Percentiles rank a stretch among this genome's conserved stretches.
phyloP scores from a whole-genome alignment of 2,888 invertebrate genomes.

The Cosmia trapezina region DNA sequence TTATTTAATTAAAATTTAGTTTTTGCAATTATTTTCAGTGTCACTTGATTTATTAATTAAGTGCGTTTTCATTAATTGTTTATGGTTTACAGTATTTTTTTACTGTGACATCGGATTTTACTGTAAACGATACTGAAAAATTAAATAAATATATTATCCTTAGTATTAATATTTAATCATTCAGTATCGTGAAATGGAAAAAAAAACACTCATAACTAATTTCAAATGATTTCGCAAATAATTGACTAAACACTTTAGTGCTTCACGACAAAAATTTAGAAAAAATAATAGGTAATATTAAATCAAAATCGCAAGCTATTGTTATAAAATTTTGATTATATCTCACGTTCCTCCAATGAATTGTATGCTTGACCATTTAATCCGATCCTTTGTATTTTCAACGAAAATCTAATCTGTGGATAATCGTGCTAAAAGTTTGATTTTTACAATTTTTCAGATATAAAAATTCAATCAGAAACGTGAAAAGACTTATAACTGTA shows the following conservation, averaged over 20 bases:
- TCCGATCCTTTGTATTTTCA: slow-evolving; percentile 45
- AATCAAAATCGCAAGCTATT: slow-evolving; percentile 14
- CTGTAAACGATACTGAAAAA: not conserved
- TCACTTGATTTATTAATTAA: slow-evolving; percentile 54
- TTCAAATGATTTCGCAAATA: not conserved
- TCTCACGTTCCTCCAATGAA: slow-evolving; percentile 32
- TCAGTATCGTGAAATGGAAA: too few relatives aligned
- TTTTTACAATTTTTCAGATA: slow-evolving; percentile 45
- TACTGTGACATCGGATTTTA: slow-evolving; percentile 10
- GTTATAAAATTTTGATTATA: slow-evolving; percentile 30
- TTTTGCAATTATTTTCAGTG: slow-evolving; percentile 50
- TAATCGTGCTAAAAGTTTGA: slow-evolving; percentile 40
- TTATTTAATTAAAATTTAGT: slow-evolving; percentile 60
- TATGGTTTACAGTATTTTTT: slow-evolving; percentile 19
- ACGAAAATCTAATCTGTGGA: slow-evolving; percentile 50
- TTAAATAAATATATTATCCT: not conserved
- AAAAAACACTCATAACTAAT: not conserved
- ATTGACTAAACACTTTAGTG: not conserved
- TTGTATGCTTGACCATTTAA: slow-evolving; percentile 49
- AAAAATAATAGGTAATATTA: slow-evolving; percentile 5
- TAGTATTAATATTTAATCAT: too few relatives aligned
- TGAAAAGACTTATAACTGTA: slow-evolving; percentile 61
- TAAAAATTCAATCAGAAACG: slow-evolving; percentile 58
- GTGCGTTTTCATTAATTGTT: slow-evolving; percentile 44
- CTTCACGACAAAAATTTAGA: not conserved